Conservation (phyloP, 2,113 vertebrate species). For the Asarcornis scutulata region DNA sequence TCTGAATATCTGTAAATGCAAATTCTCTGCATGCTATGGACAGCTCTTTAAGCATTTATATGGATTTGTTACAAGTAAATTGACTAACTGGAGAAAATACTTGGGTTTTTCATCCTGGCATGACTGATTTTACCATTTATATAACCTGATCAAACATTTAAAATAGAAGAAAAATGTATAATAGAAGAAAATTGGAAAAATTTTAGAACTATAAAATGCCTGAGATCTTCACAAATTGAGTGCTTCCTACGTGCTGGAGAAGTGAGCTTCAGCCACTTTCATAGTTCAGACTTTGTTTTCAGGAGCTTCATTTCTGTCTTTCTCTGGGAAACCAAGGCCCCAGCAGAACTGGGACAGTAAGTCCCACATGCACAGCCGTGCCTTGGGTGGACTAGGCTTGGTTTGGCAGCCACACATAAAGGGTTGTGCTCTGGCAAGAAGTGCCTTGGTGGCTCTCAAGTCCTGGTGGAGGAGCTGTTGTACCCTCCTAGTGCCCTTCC, state of each 20-base stretch:
- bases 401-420: background rate
- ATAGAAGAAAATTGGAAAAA: background rate
- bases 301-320: background rate
- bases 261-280: background rate
- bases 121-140: background rate
- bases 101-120: background rate
- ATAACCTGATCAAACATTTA: background rate
- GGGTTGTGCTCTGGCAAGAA: background rate
- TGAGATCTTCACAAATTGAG: background rate
- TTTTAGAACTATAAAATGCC: background rate
- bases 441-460: no score
- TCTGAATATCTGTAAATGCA: constrained; percentile 21
- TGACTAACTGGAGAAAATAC: constrained; percentile 16
- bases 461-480: background rate
- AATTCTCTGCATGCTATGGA: background rate
- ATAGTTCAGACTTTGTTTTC: background rate
- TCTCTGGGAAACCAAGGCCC: background rate
- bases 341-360: background rate
- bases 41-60: background rate
- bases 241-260: background rate
- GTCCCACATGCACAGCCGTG: fast-evolving
- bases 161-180: background rate
- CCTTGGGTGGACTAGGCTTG: background rate
- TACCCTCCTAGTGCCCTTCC: background rate
- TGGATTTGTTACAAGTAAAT: background rate